phyloP scores from a whole-genome alignment of 2,113 vertebrate genomes.

The Condylura cristata region DNA sequence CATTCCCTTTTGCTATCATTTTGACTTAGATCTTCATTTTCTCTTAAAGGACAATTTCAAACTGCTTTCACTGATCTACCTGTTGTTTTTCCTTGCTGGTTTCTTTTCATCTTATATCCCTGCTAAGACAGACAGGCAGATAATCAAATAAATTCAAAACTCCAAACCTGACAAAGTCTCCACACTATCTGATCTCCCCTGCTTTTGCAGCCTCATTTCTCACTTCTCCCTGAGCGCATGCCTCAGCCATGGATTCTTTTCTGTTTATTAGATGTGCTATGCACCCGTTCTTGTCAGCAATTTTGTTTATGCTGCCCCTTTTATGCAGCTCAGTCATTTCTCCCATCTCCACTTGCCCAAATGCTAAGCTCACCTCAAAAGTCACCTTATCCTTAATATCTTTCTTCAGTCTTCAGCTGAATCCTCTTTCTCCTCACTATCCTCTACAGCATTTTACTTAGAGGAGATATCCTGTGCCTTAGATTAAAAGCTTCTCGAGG shows the following conservation, averaged over 20 bases:
- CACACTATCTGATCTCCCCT: not conserved
- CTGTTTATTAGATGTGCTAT: not conserved
- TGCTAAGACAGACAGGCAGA: not conserved
- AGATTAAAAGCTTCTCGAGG: not conserved
- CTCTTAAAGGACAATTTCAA: not conserved
- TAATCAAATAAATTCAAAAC: not conserved
- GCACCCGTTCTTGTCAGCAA: not conserved
- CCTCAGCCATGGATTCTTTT: not conserved
- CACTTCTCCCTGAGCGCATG: not conserved
- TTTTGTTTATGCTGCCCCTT: not conserved
- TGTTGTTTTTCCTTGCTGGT: not conserved
- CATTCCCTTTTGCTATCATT: not conserved
- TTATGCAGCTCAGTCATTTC: not conserved
- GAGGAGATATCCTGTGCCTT: not conserved
- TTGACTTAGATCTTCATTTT: not conserved
- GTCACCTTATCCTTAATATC: not conserved
- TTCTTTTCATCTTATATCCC: not conserved
- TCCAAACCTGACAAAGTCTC: not conserved
- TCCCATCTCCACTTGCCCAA: not conserved
- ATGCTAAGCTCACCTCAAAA: not conserved
- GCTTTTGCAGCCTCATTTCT: not conserved
- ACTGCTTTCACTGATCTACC: not conserved
- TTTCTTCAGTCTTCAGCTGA: not conserved
- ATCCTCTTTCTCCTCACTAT: not conserved
- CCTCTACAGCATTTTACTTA: not conserved